phyloP scores from a whole-genome alignment of 2,888 invertebrate genomes.

The Meloe dianella region DNA sequence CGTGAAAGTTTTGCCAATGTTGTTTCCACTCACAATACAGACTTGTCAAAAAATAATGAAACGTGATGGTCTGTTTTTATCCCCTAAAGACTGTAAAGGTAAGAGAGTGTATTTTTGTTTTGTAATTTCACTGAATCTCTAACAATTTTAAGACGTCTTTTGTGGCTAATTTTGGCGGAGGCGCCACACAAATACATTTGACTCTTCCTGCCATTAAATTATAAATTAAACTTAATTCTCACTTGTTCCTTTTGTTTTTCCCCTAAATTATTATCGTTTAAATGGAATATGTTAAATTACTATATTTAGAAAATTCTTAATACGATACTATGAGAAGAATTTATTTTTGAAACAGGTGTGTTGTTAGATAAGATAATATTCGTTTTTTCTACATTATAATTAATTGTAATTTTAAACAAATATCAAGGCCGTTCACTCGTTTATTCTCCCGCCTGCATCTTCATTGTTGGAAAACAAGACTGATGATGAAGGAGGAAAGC shows the following conservation, averaged over 20 bases:
- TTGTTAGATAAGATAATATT: conserved; percentile 1
- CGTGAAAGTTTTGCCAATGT: background rate
- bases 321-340: background rate
- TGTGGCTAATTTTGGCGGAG: conserved; percentile 8
- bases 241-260: background rate
- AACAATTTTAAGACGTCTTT: background rate
- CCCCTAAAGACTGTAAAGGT: background rate
- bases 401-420: background rate
- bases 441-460: no score
- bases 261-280: background rate
- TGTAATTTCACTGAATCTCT: background rate
- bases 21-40: background rate
- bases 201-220: background rate
- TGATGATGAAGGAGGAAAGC: background rate
- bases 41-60: conserved; percentile 11
- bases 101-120: background rate
- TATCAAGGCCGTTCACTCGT: background rate
- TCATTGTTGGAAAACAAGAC: background rate
- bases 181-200: background rate
- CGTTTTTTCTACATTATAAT: background rate
- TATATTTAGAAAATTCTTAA: background rate
- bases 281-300: background rate
- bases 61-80: conserved; percentile 3
- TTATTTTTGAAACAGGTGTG: conserved; percentile 5
- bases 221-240: background rate